Conservation (phyloP, 2,113 vertebrate genomes). For the Oophaga pumilio region DNA sequence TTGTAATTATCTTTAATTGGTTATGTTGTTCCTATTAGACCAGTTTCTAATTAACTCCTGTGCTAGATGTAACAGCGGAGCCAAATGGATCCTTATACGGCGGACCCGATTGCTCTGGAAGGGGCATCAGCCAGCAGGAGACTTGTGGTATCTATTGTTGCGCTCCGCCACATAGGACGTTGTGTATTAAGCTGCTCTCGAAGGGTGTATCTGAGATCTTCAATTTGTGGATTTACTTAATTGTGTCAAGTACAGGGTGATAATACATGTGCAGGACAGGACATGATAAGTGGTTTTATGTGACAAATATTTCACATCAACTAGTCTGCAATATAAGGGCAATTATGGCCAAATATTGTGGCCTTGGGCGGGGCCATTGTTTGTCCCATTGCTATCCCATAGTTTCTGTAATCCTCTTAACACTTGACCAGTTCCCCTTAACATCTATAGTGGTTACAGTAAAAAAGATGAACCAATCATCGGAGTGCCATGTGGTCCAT, state of each 20-base stretch:
- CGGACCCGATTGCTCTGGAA: background rate
- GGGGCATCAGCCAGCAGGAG: constrained; percentile 1
- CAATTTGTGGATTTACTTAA: background rate
- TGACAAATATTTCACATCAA: background rate
- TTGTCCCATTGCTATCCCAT: background rate
- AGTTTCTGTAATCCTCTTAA: background rate
- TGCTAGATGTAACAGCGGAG: background rate
- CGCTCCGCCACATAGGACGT: background rate
- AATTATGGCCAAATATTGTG: background rate
- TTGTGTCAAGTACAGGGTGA: background rate
- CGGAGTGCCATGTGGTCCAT: too few species aligned
- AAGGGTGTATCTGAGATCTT: background rate
- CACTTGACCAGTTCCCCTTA: too few species aligned
- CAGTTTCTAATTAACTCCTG: constrained; percentile 46
- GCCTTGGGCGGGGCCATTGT: background rate
- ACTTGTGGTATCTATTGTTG: constrained; percentile 8
- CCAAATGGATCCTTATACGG: constrained; percentile 1
- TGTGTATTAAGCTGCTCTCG: background rate
- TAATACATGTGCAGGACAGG: too few species aligned
- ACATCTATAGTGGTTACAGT: too few species aligned
- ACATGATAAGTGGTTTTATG: too few species aligned
- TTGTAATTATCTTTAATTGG: constrained; percentile 41
- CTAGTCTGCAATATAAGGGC: background rate
- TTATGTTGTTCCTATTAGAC: constrained; percentile 33
- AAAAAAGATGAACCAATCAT: too few species aligned